Conservation (phyloP, 2,113 vertebrate genomes). For the Myiozetetes cayanensis region DNA sequence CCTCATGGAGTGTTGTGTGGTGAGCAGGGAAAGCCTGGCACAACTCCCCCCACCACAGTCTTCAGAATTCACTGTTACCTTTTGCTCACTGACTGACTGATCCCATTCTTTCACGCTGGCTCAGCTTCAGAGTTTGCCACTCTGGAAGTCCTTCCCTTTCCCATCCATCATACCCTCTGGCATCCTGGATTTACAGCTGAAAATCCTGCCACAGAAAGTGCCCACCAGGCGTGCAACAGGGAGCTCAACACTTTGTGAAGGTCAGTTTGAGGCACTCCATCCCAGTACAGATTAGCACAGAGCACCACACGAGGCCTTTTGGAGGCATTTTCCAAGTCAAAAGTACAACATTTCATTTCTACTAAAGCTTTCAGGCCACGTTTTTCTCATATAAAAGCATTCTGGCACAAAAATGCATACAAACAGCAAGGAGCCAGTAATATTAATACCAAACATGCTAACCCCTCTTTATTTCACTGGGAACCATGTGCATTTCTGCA, state of each 20-base stretch:
- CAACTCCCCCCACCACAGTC: not conserved
- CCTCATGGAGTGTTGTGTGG: not conserved
- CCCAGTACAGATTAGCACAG: not conserved
- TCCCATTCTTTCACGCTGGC: not conserved
- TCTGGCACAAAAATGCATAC: conserved; percentile 43
- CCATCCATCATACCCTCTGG: not conserved
- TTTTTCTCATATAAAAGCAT: conserved; percentile 36
- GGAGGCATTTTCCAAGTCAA: not conserved
- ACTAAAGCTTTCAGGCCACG: not conserved
- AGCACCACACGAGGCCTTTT: not conserved
- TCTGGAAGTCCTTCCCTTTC: not conserved
- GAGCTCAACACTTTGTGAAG: not conserved
- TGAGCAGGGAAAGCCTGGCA: not conserved
- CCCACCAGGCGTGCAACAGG: not conserved
- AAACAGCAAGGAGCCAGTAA: conserved; percentile 49
- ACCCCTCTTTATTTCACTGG: conserved; percentile 30
- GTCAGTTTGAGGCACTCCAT: not conserved
- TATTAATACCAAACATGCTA: conserved; percentile 48
- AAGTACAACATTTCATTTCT: not conserved
- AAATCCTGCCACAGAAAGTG: not conserved
- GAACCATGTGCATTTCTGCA: conserved; percentile 55
- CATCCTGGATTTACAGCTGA: not conserved
- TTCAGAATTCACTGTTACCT: not conserved
- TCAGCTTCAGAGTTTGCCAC: not conserved
- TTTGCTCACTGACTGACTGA: not conserved